These are phyloP conservation scores for Chironomus tentans DNA, from an alignment of 2,888 invertebrate species.

Conservation along the genomic window DNA sequence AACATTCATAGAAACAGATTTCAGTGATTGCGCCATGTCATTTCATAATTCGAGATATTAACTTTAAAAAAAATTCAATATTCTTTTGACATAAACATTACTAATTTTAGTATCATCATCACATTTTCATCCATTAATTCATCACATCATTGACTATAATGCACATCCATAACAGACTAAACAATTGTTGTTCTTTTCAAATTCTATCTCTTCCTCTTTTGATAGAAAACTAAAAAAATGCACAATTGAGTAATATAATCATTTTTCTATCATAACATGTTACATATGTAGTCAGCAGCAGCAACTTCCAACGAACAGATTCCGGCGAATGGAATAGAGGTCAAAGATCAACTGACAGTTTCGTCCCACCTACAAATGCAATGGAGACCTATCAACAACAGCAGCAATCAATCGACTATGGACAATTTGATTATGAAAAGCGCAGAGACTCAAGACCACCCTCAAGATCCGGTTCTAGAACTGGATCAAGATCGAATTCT, in stretches of 20 bases:
- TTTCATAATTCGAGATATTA: too few relatives aligned
- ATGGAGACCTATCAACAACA: constrained; percentile 16
- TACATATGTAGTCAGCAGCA: background rate
- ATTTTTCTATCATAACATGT: background rate
- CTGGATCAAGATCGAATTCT: background rate
- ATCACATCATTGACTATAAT: background rate
- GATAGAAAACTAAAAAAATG: background rate
- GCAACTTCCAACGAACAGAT: constrained; percentile 4
- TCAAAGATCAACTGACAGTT: background rate
- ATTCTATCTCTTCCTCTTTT: constrained; percentile 2
- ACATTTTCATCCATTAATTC: background rate
- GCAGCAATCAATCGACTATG: background rate
- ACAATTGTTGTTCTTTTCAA: constrained; percentile 5
- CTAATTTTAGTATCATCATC: background rate
- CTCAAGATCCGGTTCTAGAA: background rate
- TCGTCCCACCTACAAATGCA: constrained; percentile 1
- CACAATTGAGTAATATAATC: constrained; percentile 1
- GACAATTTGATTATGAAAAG: constrained; percentile 2
- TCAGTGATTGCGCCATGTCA: background rate
- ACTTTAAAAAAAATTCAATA: too few relatives aligned
- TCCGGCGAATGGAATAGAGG: constrained; percentile 17
- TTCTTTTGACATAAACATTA: too few relatives aligned
- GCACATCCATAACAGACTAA: background rate
- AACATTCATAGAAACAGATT: background rate
- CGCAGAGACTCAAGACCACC: background rate